Evolutionary conservation across 37 sponge, comb jelly and placozoan species (phyloP).

Genomic region (Beroe forskalii): DNA sequence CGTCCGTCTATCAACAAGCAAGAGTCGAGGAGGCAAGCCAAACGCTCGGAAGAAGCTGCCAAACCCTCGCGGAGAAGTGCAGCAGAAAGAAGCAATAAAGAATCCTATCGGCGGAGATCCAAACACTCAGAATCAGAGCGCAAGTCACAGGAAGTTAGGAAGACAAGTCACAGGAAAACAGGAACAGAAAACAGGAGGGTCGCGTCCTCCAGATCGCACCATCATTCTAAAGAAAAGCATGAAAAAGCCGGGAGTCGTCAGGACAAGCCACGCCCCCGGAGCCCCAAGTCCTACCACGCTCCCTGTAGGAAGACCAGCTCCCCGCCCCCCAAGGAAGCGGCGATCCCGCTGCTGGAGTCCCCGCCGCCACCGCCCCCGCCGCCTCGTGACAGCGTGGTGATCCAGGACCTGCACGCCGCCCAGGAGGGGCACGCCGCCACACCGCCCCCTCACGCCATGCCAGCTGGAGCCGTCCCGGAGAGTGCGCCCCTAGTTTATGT

Average conservation of each 20-base stretch:
- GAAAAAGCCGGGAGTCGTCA: background rate
- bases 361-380: slow-evolving; percentile 53
- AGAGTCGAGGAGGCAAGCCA: background rate
- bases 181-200: background rate
- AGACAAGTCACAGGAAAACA: background rate
- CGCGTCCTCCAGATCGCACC: background rate
- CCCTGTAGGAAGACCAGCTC: too few relatives aligned
- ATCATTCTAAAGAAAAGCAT: background rate
- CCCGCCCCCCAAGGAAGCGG: background rate
- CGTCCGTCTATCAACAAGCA: background rate
- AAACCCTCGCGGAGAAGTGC: background rate
- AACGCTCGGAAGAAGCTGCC: too few relatives aligned
- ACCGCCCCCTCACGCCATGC: background rate
- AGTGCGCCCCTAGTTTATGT: background rate
- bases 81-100: background rate
- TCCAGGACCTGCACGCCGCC: slow-evolving; percentile 13
- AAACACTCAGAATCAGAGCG: background rate
- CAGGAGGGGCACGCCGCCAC: background rate
- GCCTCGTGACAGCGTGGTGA: background rate
- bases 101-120: background rate
- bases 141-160: background rate
- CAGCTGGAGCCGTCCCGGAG: background rate
- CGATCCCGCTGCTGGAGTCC: slow-evolving; percentile 31
- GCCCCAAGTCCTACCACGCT: background rate
- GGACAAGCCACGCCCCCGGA: background rate